phyloP scores from a whole-genome alignment of 1,140 invertebrate genomes.

The Tachypleus tridentatus region DNA sequence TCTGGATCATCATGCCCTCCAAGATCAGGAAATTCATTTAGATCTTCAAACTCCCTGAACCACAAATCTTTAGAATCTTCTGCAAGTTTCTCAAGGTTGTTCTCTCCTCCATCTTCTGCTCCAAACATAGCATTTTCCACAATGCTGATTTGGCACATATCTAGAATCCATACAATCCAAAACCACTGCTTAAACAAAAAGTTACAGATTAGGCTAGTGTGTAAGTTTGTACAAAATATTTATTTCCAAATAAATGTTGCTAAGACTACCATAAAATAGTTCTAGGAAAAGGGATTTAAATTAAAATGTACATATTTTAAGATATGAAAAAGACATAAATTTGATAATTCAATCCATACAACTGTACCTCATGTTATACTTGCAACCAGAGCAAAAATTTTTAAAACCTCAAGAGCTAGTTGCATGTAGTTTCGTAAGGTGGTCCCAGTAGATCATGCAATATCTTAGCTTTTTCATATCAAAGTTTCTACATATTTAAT shows the following conservation, averaged over 20 bases:
- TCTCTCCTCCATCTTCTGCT: not conserved
- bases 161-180: slow-evolving; percentile 18
- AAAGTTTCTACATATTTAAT: no score
- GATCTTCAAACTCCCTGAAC: slow-evolving; percentile 33
- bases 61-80: slow-evolving; percentile 1
- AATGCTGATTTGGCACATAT: slow-evolving; percentile 41
- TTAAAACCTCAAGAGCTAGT: no score
- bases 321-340: not conserved
- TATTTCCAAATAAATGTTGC: not conserved
- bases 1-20: slow-evolving; percentile 79
- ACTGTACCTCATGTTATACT: no score
- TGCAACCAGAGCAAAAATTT: no score
- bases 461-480: no score
- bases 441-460: no score
- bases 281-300: not conserved
- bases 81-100: not conserved
- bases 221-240: not conserved
- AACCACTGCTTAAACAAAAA: not conserved
- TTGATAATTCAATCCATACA: not conserved
- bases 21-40: slow-evolving; percentile 52
- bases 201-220: not conserved
- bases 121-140: slow-evolving; percentile 36
- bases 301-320: not conserved
- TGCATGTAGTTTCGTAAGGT: no score
- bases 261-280: not conserved